Base-by-base conservation (phyloP, 2,888 invertebrate genomes). In the Charanyca ferruginea region DNA sequence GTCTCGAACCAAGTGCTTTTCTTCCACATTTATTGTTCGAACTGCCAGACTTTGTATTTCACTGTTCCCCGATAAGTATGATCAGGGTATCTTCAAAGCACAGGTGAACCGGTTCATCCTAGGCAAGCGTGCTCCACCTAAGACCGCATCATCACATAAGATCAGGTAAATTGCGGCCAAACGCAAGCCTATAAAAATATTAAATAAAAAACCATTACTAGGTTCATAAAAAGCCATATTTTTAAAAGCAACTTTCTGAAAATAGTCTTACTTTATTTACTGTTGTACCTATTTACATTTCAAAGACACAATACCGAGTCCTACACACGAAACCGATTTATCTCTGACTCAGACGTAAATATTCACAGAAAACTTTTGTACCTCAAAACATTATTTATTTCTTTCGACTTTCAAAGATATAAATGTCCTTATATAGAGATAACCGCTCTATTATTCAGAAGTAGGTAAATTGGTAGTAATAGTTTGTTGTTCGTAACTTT, bases 311-410 rank as follows among this genome's bases (percentile, higher is more conserved):
- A 18, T 23, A 38, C 22, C 35, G 3, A 44, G 53, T 22, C 13
- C n/a, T 28, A n/a, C 68, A 58, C 72, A 61, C 42, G 48, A 68
- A 59, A 48, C 53, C 74, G n/a, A 74, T 74, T 68, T 57, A 48
- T 73, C 48, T 68, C 45, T 58, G 62, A 32, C 57, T 28, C 38
- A 38, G 16, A 13, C 32, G 32, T 59, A 59, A 59, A 73, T 57
- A 65, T 70, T 72, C 42, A 72, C 47, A 41, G 41, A 47, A 48
- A 38, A 22, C n/a, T 44, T 5, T 3, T 4, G 1, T 60, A 44
- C 16, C 23, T 11, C n/a, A 25, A n/a, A 59, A 44, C 38, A 38
- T 32, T 64, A 63, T 1, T n/a, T 28, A 66, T 65, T 13, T 57
- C 61, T 67, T 62, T 32, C 4, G n/a, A 44, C 62, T 48, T 35